Evolutionary conservation across 1,140 invertebrate species (phyloP), one percentile per base, ranked within the genome.

Genomic region (Drosophila truncata): DNA sequence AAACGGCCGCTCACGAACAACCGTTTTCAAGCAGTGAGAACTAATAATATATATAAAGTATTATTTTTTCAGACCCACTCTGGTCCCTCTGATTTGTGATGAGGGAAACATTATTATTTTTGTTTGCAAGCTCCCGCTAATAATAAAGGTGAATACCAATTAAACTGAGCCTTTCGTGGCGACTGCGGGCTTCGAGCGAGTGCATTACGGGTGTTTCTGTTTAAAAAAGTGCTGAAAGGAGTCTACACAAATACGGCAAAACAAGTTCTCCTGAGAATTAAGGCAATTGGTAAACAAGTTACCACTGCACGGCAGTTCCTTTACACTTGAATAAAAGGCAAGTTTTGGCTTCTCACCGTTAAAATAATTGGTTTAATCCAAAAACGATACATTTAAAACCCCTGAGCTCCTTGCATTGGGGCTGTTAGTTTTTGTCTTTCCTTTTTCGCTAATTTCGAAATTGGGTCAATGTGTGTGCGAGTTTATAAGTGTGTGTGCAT

Each of bases 391-490:
- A 20, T 50, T 27, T 13, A 52, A 42, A 52, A 69, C 33, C 11
- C 25, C 18, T 13, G 31, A 42, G 37, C 44, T 70, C 58, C 39
- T 55, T 27, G 33, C 16, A 33, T 42, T 33, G 66, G 29, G 66
- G 66, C 52, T 52, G 63, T 52, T 44, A 54, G 49, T 72, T 78
- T 64, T 33, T 41, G 54, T 16, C 50, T 42, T 67, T 60, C 41
- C 59, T 57, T 57, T 72, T 77, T 84, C 66, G 72, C 78, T 58
- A 88, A 79, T 82, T 84, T 58, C 49, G 61, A 78, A 87, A 88
- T 88, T 87, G 37, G 84, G 84, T 87, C 84, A 88, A 75, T 75
- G 78, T 76, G 74, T 84, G 74, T 84, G 85, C 74, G 66, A 75
- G 44, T 77, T 29, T 27, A 62, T 71, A 39, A 41, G 39, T 52